phyloP scores from a whole-genome alignment of 1,140 invertebrate genomes.

The Drosophila obscura region DNA sequence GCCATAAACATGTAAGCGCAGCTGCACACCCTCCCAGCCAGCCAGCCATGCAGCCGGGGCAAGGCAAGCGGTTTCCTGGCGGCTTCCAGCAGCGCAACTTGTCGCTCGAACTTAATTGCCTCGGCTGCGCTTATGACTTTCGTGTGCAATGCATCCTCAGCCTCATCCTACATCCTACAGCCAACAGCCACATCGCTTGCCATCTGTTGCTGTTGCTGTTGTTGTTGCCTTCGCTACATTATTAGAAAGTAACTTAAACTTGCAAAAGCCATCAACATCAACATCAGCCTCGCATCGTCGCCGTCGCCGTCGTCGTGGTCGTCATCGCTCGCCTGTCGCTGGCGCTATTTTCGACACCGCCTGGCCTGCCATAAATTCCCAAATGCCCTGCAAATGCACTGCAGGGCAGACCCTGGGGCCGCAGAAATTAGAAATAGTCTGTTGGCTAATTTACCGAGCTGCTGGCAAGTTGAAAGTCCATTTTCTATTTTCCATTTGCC shows the following conservation, averaged over 20 bases:
- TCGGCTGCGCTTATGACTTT: constrained; percentile 80
- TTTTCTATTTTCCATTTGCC: constrained; percentile 73
- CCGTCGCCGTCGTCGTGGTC: constrained; percentile 35
- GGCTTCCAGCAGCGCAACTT: constrained; percentile 79
- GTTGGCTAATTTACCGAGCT: constrained; percentile 61
- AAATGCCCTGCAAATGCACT: constrained; percentile 73
- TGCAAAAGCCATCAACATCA: constrained; percentile 75
- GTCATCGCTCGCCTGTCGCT: constrained; percentile 44
- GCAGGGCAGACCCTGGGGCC: not conserved
- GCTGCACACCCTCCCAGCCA: constrained; percentile 47
- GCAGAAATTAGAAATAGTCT: constrained; percentile 63
- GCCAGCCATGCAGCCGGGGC: not conserved
- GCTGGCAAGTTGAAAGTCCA: constrained; percentile 58
- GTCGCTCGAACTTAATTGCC: constrained; percentile 81
- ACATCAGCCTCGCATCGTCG: constrained; percentile 54
- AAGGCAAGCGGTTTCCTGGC: constrained; percentile 57
- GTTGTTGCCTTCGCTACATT: constrained; percentile 50
- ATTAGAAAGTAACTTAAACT: constrained; percentile 77
- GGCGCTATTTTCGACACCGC: constrained; percentile 79
- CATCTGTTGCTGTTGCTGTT: not conserved
- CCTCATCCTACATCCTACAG: constrained; percentile 3
- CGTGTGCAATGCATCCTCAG: constrained; percentile 76
- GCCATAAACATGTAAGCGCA: constrained; percentile 78
- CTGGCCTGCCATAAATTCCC: constrained; percentile 76
- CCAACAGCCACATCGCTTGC: constrained; percentile 27